Base-by-base conservation (phyloP, 1,140 invertebrate species). In the Papilio aristodemus region DNA sequence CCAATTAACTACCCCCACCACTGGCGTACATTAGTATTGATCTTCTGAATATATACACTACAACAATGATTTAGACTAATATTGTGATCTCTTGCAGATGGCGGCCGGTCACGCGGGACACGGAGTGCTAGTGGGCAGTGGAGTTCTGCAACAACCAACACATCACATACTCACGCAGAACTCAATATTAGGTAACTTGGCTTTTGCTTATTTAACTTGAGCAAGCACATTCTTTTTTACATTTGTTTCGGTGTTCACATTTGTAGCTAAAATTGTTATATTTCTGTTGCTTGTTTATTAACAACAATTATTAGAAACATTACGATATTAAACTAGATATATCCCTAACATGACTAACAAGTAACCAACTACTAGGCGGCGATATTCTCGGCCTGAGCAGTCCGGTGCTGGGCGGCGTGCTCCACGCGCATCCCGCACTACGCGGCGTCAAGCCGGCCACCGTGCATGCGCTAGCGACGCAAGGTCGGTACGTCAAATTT, bases 371-470 rank as follows among this genome's bases (percentile, higher is more conserved):
- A 82, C 91, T 83, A 92, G 90, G 78, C 84, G 91, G 77, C 68
- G 91, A 87, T 71, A 86, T 90, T 46, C 79, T 91, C 72, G 79
- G 86, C 66, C 74, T 89, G 71, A 81, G 78, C 69, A 87, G 81
- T 70, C 87, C 86, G 36, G 85, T 87, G 60, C 78, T 88, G 50
- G 87, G 88, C 25, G 85, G 86, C 0, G 91, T 92, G 67, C 86
- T 93, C 46, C 89, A 93, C 67, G 92, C 93, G 3, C 93, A 93
- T 80, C 93, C 93, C 0, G 93, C 93, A 0, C 80, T 94, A 62
- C 86, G 93, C 38, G 93, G 93, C 32, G 90, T 93, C 11, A 93
- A 93, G 79, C 90, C 92, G 13, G 90, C 87, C 4, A 78, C 90
- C 3, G 85, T 91, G 22, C 90, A 91, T 73, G 86, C 90, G 27